These are phyloP conservation scores for Microplitis demolitor DNA, from an alignment of 1,140 invertebrate species.

Conservation along the genomic window DNA sequence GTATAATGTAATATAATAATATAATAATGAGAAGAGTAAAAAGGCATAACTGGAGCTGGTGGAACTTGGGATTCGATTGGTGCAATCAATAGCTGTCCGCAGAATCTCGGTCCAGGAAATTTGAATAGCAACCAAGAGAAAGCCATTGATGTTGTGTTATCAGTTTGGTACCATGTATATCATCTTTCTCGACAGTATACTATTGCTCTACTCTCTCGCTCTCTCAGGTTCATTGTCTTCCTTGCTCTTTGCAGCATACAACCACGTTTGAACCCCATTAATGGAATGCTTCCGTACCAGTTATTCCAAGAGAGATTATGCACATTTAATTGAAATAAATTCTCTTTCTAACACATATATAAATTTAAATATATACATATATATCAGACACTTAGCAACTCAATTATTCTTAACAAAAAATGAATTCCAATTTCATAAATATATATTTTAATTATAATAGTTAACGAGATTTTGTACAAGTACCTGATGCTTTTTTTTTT, in stretches of 20 bases:
- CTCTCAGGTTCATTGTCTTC: not conserved
- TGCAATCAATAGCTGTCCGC: constrained; percentile 9
- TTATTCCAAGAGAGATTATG: constrained; percentile 1
- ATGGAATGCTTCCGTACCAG: not conserved
- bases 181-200: not conserved
- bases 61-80: not conserved
- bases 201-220: not conserved
- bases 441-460: too few relatives aligned
- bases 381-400: too few relatives aligned
- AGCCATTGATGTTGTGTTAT: constrained; percentile 12
- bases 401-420: too few relatives aligned
- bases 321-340: not conserved
- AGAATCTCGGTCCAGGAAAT: constrained; percentile 24
- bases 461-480: too few relatives aligned
- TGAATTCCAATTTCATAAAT: too few relatives aligned
- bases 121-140: constrained; percentile 21
- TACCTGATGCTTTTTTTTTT: too few relatives aligned
- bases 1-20: not conserved
- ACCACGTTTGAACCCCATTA: not conserved
- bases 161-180: constrained; percentile 7
- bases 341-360: not conserved
- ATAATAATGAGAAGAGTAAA: not conserved
- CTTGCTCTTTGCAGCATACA: not conserved
- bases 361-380: too few relatives aligned
- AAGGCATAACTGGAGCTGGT: not conserved